Conservation (phyloP, 2,888 invertebrate genomes). For the Aelia acuminata region DNA sequence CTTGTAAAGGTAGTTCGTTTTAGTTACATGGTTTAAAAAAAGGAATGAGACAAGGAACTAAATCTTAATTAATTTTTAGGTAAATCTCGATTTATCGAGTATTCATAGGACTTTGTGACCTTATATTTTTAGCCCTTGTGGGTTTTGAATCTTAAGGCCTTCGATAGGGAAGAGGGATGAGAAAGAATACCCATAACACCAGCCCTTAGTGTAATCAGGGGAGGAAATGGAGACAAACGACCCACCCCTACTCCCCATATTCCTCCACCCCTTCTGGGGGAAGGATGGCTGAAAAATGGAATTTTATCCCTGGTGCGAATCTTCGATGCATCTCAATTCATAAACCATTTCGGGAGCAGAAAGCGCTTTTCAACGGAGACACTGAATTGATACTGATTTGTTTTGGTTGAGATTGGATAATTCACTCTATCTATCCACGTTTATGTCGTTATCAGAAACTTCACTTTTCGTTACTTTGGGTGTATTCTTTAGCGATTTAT, state of each 20-base stretch:
- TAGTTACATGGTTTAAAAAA: too few relatives aligned
- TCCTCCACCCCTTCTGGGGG: neutral
- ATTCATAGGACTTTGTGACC: neutral
- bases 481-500: too few relatives aligned
- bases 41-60: too few relatives aligned
- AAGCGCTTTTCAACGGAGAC: neutral
- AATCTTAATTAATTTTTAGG: too few relatives aligned
- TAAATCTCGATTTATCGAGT: too few relatives aligned
- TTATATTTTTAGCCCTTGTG: neutral
- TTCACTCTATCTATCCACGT: neutral
- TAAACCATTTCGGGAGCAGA: neutral
- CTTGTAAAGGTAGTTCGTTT: too few relatives aligned
- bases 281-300: constrained; percentile 10
- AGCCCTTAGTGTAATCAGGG: constrained; percentile 42
- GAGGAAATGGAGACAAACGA: constrained; percentile 49
- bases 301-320: constrained; percentile 4
- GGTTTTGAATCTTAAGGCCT: neutral
- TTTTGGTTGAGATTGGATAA: neutral
- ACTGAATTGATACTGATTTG: neutral
- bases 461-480: neutral
- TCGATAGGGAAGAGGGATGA: constrained; percentile 19
- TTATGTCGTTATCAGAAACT: neutral
- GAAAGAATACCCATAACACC: constrained; percentile 33
- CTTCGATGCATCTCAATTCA: constrained; percentile 22
- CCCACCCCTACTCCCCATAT: constrained; percentile 14